Percentiles rank a stretch among this genome's conserved stretches.
These are phyloP conservation scores for Galaxea fascicularis DNA, from an alignment of 92 coral and sea anemone species.

Conservation along the genomic window DNA sequence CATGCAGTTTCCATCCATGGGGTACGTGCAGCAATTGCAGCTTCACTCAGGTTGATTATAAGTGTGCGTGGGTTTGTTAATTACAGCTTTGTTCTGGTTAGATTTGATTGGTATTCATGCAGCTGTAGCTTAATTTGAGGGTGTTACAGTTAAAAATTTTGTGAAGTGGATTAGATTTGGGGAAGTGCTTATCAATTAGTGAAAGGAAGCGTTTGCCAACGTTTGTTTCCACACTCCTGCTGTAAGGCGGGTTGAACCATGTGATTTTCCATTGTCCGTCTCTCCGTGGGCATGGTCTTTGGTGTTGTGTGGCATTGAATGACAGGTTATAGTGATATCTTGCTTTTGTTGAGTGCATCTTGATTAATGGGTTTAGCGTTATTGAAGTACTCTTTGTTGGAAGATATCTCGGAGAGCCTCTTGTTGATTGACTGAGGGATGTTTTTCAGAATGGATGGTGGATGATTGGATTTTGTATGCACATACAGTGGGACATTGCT, in stretches of 20 bases:
- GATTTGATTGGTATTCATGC: too few relatives aligned
- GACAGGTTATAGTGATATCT: not conserved
- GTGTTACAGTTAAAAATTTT: not conserved
- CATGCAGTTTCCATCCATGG: too few relatives aligned
- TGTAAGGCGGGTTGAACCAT: not conserved
- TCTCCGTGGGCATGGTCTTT: not conserved
- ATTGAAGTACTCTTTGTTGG: not conserved
- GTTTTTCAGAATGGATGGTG: not conserved
- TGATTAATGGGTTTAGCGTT: not conserved
- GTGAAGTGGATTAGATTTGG: not conserved
- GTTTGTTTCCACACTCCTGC: not conserved
- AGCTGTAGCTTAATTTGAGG: too few relatives aligned
- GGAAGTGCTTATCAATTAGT: not conserved
- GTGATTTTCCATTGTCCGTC: not conserved
- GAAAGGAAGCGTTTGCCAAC: not conserved
- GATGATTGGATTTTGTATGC: not conserved
- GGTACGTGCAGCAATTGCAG: too few relatives aligned
- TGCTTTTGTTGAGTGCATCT: not conserved
- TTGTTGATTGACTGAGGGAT: not conserved
- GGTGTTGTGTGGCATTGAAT: not conserved
- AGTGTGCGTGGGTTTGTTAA: too few relatives aligned
- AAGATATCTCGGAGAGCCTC: not conserved
- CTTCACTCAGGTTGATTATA: too few relatives aligned
- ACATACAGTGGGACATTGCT: not conserved
- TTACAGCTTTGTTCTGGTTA: too few relatives aligned